Evolutionary conservation across 1,140 invertebrate genomes (phyloP).

Genomic region (Anthonomus grandis): DNA sequence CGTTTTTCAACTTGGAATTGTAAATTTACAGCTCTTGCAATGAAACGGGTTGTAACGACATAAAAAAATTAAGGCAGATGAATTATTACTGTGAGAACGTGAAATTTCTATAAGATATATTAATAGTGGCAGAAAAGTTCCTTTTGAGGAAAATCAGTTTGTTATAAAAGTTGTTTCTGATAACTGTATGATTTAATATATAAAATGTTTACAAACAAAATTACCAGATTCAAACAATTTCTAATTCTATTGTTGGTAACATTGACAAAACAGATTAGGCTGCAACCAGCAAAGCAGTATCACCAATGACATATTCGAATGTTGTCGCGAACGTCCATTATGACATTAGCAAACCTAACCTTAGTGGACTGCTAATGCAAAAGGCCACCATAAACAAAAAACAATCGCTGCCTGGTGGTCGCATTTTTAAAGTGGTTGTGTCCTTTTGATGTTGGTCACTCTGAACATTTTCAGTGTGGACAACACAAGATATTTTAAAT

Average conservation of each 20-base stretch:
- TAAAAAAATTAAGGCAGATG: conserved; percentile 3
- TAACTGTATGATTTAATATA: too few relatives aligned
- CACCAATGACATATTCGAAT: background rate
- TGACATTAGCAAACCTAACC: background rate
- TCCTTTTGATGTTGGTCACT: too few relatives aligned
- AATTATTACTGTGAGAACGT: conserved; percentile 2
- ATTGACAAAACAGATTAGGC: background rate
- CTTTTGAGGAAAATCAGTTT: too few relatives aligned
- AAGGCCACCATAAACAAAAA: too few relatives aligned
- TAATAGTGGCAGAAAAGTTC: too few relatives aligned
- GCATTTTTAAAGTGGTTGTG: too few relatives aligned
- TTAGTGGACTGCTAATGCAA: background rate
- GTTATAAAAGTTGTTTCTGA: too few relatives aligned
- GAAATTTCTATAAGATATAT: too few relatives aligned
- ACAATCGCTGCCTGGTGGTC: too few relatives aligned
- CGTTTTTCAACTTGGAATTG: conserved; percentile 5
- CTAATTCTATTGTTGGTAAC: background rate
- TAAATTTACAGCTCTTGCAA: conserved; percentile 17
- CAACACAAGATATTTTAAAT: too few relatives aligned
- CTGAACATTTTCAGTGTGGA: too few relatives aligned
- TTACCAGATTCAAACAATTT: background rate
- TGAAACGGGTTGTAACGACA: conserved; percentile 1
- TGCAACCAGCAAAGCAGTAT: background rate
- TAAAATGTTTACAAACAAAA: background rate
- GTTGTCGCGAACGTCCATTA: background rate